These are phyloP conservation scores for Propithecus deckenii DNA, from an alignment of 2,797 vertebrate species.

Conservation along the genomic window DNA sequence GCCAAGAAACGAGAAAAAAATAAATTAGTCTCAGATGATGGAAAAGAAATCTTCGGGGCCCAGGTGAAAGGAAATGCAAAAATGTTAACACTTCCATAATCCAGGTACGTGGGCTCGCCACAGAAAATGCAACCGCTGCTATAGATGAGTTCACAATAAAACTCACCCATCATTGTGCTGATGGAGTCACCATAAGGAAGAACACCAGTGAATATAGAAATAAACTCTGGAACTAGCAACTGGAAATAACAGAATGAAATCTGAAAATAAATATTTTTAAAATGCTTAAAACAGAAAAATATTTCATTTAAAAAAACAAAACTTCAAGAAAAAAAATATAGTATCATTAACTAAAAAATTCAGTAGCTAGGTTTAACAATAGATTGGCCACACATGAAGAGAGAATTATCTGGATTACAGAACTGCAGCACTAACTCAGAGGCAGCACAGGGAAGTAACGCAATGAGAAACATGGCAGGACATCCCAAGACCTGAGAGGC, in stretches of 20 bases:
- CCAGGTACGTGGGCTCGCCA: background rate
- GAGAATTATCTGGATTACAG: background rate
- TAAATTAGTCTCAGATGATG: background rate
- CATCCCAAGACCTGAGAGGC: rapidly evolving
- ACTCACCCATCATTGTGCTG: background rate
- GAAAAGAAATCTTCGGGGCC: background rate
- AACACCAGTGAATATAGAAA: too few species aligned
- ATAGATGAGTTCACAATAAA: background rate
- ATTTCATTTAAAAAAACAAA: background rate
- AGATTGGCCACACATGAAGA: background rate
- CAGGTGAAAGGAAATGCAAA: background rate
- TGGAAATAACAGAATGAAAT: background rate
- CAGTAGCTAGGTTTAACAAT: background rate
- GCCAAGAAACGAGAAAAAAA: background rate
- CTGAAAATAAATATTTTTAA: background rate
- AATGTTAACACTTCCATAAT: background rate
- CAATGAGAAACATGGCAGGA: too few species aligned
- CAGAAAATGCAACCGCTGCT: background rate
- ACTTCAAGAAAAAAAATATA: background rate
- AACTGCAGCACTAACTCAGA: background rate
- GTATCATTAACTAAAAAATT: background rate
- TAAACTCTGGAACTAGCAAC: background rate
- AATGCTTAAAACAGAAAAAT: background rate
- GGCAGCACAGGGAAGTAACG: background rate
- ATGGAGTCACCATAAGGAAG: background rate